Evolutionary conservation across 1,140 invertebrate species (phyloP).

Genomic region (Goniozus legneri): DNA sequence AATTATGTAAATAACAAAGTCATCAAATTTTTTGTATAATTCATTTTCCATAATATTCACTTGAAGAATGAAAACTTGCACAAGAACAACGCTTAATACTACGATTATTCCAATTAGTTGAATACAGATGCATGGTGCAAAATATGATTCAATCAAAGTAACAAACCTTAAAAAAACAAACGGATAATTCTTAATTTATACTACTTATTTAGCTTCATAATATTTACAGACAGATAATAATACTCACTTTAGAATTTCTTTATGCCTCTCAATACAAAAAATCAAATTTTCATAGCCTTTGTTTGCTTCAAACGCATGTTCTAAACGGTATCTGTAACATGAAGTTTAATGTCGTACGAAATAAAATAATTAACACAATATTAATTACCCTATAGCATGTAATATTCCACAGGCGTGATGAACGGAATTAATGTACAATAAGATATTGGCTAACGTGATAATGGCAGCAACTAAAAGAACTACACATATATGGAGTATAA

Average conservation of each 20-base stretch:
- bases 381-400: slow-evolving; percentile 12
- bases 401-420: slow-evolving; percentile 11
- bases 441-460: background rate
- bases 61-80: too few relatives aligned
- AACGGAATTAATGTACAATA: background rate
- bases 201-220: background rate
- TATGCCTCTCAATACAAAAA: too few relatives aligned
- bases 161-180: slow-evolving; percentile 4
- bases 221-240: background rate
- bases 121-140: background rate
- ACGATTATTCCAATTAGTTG: too few relatives aligned
- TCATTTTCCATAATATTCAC: too few relatives aligned
- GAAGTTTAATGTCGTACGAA: too few relatives aligned
- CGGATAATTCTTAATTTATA: background rate
- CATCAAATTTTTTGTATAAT: too few relatives aligned
- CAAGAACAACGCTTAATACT: background rate
- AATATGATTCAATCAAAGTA: background rate
- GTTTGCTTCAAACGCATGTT: too few relatives aligned
- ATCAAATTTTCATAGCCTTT: too few relatives aligned
- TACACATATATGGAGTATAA: background rate
- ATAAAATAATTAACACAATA: too few relatives aligned
- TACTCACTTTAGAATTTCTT: too few relatives aligned
- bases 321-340: too few relatives aligned
- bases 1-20: too few relatives aligned
- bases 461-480: background rate